A percentile compares a stretch with the other conserved stretches of the same genome.
These are phyloP conservation scores for Periophthalmodon schlosseri DNA, from an alignment of 2,113 vertebrate genomes.

Conservation along the genomic window DNA sequence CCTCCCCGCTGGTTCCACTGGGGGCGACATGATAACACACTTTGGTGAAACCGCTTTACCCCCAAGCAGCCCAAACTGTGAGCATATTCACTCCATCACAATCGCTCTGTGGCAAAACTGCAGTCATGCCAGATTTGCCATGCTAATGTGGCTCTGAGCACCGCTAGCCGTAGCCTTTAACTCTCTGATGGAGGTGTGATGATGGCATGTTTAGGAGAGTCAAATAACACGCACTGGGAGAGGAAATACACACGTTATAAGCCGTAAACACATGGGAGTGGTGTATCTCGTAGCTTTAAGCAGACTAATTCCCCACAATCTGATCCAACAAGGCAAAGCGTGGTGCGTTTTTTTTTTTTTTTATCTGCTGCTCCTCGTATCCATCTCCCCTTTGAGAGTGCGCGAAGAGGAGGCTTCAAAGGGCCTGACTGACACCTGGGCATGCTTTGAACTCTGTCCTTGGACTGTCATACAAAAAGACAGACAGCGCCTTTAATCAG, in stretches of 20 bases:
- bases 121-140: slow-evolving; percentile 67
- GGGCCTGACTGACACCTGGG: slow-evolving; percentile 52
- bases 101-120: slow-evolving; percentile 67
- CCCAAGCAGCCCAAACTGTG: slow-evolving; percentile 56
- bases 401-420: slow-evolving; percentile 64
- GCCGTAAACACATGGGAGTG: slow-evolving; percentile 29
- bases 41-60: slow-evolving; percentile 64
- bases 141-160: slow-evolving; percentile 65
- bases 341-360: slow-evolving; percentile 9
- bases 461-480: slow-evolving; percentile 52
- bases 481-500: slow-evolving; percentile 48
- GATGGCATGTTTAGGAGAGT: slow-evolving; percentile 25
- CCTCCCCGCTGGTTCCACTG: slow-evolving; percentile 57
- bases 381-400: slow-evolving; percentile 40
- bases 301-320: slow-evolving; percentile 27
- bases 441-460: slow-evolving; percentile 67
- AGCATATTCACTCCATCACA: slow-evolving; percentile 70
- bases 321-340: slow-evolving; percentile 22
- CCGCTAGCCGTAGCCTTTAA: slow-evolving; percentile 41
- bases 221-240: slow-evolving; percentile 24
- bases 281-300: slow-evolving; percentile 31
- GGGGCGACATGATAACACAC: slow-evolving; percentile 67
- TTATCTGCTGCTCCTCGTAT: slow-evolving; percentile 20
- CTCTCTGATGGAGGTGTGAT: slow-evolving; percentile 34
- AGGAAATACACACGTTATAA: slow-evolving; percentile 2